These are phyloP conservation scores for Cynocephalus volans DNA, from an alignment of 2,113 vertebrate species.

Conservation along the genomic window DNA sequence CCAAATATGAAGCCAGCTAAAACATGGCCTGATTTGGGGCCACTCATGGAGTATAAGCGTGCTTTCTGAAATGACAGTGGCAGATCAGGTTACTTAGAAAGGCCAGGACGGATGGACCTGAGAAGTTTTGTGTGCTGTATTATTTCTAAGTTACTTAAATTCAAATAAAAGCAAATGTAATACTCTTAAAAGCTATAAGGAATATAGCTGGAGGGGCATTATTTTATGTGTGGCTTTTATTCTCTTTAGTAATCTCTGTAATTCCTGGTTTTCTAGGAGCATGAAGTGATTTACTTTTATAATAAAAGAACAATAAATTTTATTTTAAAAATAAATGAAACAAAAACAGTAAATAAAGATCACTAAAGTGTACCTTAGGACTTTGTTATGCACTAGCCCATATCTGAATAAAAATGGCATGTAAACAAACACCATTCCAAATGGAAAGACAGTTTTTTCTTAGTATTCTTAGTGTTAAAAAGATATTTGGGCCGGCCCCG, in stretches of 20 bases:
- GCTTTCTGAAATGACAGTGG: background rate
- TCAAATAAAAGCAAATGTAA: conserved; percentile 13
- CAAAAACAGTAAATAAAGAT: background rate
- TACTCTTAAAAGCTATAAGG: background rate
- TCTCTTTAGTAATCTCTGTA: background rate
- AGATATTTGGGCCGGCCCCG: too few species aligned
- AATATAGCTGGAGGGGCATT: background rate
- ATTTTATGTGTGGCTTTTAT: background rate
- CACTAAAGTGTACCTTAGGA: background rate
- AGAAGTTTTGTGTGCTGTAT: conserved; percentile 13
- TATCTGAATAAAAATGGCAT: conserved; percentile 36
- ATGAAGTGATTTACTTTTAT: background rate
- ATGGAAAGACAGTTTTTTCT: background rate
- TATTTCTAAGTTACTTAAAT: conserved; percentile 39
- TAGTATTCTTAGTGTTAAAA: conserved; percentile 1
- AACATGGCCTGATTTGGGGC: background rate
- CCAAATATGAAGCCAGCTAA: background rate
- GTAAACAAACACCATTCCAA: background rate
- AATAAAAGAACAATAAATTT: background rate
- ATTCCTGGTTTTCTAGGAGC: conserved; percentile 21
- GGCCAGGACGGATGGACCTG: background rate
- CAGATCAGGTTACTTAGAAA: background rate
- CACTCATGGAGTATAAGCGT: background rate
- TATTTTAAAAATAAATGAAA: conserved; percentile 51
- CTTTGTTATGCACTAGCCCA: background rate